phyloP scores from a whole-genome alignment of 2,888 invertebrate genomes.

The Hemistola chrysoprasaria region DNA sequence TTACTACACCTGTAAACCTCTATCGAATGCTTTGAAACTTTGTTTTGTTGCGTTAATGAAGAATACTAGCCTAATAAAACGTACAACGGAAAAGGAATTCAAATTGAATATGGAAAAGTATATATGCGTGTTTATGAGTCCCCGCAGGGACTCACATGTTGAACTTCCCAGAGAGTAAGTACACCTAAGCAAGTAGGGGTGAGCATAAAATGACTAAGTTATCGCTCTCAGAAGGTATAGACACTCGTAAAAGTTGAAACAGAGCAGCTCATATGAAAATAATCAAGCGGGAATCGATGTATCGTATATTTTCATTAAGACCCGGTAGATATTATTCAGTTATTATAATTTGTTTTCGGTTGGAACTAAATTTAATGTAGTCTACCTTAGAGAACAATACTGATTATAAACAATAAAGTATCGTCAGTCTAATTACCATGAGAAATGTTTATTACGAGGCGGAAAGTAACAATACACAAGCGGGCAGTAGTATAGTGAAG shows the following conservation, averaged over 20 bases:
- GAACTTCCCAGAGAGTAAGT: conserved; percentile 65
- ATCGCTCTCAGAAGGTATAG: conserved; percentile 77
- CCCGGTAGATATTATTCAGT: conserved; percentile 10
- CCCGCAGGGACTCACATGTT: conserved; percentile 67
- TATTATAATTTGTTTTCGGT: conserved; percentile 12
- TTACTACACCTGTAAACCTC: conserved; percentile 46
- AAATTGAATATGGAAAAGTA: conserved; percentile 69
- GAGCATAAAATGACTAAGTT: conserved; percentile 80
- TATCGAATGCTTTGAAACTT: conserved; percentile 43
- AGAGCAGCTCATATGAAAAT: conserved; percentile 71
- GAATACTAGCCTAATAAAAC: conserved; percentile 25
- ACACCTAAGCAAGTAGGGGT: conserved; percentile 66
- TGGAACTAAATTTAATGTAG: conserved; percentile 18
- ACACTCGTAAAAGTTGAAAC: conserved; percentile 73
- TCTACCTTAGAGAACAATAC: conserved; percentile 12
- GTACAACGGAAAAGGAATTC: conserved; percentile 54
- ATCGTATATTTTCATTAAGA: conserved; percentile 24
- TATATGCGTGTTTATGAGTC: conserved; percentile 69
- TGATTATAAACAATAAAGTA: conserved; percentile 34
- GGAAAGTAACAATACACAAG: conserved; percentile 4
- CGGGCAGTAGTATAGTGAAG: conserved; percentile 1
- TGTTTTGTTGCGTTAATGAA: conserved; percentile 35
- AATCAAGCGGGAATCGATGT: conserved; percentile 68
- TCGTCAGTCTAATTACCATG: conserved; percentile 37
- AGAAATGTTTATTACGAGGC: conserved; percentile 26